These are phyloP conservation scores for Pelagia noctiluca DNA, from an alignment of 30 jellyfish, hydroid and myxozoan genomes.

Conservation along the genomic window DNA sequence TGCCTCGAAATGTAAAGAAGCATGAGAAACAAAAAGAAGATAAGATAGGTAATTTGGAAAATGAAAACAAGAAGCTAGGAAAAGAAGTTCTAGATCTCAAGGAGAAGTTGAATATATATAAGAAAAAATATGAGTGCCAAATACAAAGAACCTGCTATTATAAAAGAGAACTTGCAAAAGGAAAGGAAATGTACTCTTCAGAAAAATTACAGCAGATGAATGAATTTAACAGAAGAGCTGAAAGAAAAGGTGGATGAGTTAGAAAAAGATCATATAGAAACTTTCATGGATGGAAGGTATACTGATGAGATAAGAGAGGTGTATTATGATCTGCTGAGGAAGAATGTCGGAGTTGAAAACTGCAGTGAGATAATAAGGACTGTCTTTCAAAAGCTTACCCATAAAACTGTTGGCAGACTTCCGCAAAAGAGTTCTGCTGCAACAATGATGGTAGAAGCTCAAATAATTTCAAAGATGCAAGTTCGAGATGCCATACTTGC, in stretches of 20 bases:
- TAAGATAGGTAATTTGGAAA: background rate
- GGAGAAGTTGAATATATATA: background rate
- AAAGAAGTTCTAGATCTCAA: background rate
- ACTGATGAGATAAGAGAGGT: constrained; percentile 15
- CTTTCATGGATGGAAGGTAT: constrained; percentile 5
- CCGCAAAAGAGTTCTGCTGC: constrained; percentile 38
- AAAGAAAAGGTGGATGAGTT: constrained; percentile 3
- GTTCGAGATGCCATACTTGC: constrained; percentile 30
- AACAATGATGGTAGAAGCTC: constrained; percentile 31
- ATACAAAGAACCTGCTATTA: background rate
- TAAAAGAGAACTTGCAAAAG: background rate
- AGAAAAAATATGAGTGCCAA: background rate
- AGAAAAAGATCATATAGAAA: constrained; percentile 11
- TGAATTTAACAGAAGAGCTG: constrained; percentile 5
- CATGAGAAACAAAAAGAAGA: constrained; percentile 10
- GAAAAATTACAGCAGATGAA: background rate
- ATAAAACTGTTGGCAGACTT: constrained; percentile 4
- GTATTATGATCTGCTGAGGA: constrained; percentile 19
- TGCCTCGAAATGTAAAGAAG: constrained; percentile 8
- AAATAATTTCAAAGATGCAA: constrained; percentile 8
- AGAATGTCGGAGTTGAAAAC: constrained; percentile 16
- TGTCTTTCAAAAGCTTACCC: constrained; percentile 18
- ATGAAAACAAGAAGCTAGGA: background rate
- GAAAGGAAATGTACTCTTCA: background rate
- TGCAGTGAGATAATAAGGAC: constrained; percentile 11